A percentile compares a stretch with the other conserved stretches of the same genome.
phyloP scores from a whole-genome alignment of 2,113 vertebrate genomes.

The Rhabdomys dilectus region DNA sequence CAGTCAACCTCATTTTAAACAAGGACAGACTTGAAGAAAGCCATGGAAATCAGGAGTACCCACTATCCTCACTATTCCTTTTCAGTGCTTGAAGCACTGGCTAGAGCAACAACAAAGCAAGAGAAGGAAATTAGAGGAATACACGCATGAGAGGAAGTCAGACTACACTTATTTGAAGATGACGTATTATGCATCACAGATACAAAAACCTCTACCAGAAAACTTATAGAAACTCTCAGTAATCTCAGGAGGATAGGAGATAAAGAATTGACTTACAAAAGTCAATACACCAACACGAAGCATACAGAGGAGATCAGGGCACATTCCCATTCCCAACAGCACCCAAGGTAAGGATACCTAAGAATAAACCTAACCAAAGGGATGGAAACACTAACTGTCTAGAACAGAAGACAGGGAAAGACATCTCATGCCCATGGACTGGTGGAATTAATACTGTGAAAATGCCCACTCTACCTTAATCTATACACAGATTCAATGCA shows the following conservation, averaged over 20 bases:
- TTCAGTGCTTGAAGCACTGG: not conserved
- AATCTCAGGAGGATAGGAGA: not conserved
- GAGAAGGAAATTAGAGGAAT: not conserved
- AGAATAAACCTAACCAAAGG: not conserved
- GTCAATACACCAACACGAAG: not conserved
- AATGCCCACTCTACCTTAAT: not conserved
- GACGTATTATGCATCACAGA: not conserved
- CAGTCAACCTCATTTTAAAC: not conserved
- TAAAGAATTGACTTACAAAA: not conserved
- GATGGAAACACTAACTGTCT: not conserved
- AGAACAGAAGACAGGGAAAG: not conserved
- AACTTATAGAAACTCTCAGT: not conserved
- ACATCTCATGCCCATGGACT: not conserved
- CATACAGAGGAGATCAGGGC: not conserved
- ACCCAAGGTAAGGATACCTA: not conserved
- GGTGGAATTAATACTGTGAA: not conserved
- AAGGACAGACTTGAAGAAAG: not conserved
- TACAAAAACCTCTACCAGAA: not conserved
- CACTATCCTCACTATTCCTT: not conserved
- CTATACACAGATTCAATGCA: not conserved
- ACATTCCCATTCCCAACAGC: not conserved
- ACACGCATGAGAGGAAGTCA: not conserved
- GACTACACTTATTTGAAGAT: not conserved
- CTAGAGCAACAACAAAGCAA: not conserved
- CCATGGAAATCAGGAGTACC: not conserved